A percentile compares a stretch with the other conserved stretches of the same genome.
These are phyloP conservation scores for Labrus mixtus DNA, from an alignment of 2,113 vertebrate genomes.

Conservation along the genomic window DNA sequence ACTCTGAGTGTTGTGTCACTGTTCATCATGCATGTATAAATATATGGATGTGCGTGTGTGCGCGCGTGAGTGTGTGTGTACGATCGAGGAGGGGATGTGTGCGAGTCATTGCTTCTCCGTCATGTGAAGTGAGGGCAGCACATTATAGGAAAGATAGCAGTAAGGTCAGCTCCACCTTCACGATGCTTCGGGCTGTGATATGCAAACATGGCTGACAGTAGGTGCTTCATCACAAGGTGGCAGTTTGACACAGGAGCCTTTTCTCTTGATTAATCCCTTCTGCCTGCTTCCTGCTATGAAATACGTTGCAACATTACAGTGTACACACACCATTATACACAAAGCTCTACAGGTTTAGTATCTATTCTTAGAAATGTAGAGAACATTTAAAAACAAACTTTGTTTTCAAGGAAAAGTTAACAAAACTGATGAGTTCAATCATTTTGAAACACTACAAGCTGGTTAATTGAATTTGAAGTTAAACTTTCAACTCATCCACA, in stretches of 20 bases:
- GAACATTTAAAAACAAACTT: too few species aligned
- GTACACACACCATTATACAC: conserved; percentile 17
- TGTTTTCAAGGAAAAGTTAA: too few species aligned
- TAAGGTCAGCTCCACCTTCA: conserved; percentile 81
- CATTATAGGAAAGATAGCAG: conserved; percentile 53
- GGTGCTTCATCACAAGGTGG: conserved; percentile 77
- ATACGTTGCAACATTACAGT: conserved; percentile 34
- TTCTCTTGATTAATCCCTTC: conserved; percentile 74
- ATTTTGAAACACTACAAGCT: too few species aligned
- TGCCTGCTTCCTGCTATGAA: conserved; percentile 42
- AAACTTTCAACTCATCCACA: conserved; percentile 2
- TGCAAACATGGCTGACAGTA: conserved; percentile 75
- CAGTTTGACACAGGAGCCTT: conserved; percentile 69
- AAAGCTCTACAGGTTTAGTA: neutral
- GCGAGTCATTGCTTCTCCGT: conserved; percentile 37
- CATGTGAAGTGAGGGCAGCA: conserved; percentile 55
- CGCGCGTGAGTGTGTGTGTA: neutral
- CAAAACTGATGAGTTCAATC: too few species aligned
- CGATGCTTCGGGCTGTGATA: conserved; percentile 70
- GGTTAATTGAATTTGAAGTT: too few species aligned
- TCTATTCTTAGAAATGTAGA: too few species aligned
- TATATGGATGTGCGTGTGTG: conserved; percentile 5
- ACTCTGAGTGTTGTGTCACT: conserved; percentile 49
- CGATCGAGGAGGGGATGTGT: conserved; percentile 16
- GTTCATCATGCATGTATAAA: conserved; percentile 54